Percentiles rank a stretch among this genome's conserved stretches.
phyloP scores from a whole-genome alignment of 53 echinoderm and acorn worm species.

The Holothuria scabra region DNA sequence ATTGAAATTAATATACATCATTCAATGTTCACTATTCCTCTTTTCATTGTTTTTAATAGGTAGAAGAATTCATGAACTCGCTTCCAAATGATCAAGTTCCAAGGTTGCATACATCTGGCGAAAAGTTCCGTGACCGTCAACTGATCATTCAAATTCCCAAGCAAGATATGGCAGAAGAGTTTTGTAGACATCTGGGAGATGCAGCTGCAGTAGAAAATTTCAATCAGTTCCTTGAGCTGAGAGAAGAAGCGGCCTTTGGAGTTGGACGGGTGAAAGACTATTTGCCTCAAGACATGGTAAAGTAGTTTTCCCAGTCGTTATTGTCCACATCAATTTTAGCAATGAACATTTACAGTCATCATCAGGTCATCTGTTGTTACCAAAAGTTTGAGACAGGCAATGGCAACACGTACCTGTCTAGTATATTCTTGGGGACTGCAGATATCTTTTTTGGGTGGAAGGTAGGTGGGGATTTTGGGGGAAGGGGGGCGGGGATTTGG shows the following conservation, averaged over 20 bases:
- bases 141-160: conserved; percentile 95
- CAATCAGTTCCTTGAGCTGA: conserved; percentile 86
- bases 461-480: no score
- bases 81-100: conserved; percentile 95
- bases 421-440: no score
- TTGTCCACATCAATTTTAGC: neutral
- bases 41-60: conserved; percentile 51
- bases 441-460: no score
- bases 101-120: conserved; percentile 88
- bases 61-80: conserved; percentile 99
- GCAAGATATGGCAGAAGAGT: conserved; percentile 91
- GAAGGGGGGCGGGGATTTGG: no score
- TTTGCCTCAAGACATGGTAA: conserved; percentile 89
- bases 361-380: no score
- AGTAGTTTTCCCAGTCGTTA: no score
- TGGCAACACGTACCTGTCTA: no score
- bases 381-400: no score
- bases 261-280: conserved; percentile 89
- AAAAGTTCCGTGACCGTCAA: conserved; percentile 92
- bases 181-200: conserved; percentile 86
- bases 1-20: no score
- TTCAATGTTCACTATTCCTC: neutral
- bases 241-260: conserved; percentile 92
- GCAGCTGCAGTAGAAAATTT: conserved; percentile 84
- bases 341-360: neutral